Evolutionary conservation across 1,140 invertebrate genomes (phyloP).

Genomic region (Tetramorium alpestre): DNA sequence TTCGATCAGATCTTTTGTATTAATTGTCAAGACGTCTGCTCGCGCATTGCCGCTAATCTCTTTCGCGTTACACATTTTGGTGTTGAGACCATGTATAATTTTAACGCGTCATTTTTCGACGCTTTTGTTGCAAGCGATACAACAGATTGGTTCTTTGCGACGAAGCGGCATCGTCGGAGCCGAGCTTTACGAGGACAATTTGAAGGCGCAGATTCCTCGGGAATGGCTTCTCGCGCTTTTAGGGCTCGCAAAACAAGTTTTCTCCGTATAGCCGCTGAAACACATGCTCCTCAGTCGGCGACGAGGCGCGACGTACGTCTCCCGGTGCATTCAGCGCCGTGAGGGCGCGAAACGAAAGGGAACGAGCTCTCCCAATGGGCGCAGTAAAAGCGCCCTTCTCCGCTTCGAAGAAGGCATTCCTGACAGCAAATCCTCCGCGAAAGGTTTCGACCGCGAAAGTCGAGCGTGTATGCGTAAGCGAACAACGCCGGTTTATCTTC

Average conservation of each 20-base stretch:
- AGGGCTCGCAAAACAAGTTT: conserved; percentile 46
- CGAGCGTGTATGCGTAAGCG: background rate
- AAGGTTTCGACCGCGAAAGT: conserved; percentile 1
- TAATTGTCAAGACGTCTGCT: background rate
- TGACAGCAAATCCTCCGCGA: background rate
- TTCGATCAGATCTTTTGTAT: background rate
- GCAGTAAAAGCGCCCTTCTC: conserved; percentile 31
- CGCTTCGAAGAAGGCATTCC: conserved; percentile 30
- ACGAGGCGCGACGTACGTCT: background rate
- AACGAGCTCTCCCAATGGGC: conserved; percentile 16
- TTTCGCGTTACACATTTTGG: background rate
- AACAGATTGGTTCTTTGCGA: background rate
- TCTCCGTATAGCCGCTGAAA: conserved; percentile 7
- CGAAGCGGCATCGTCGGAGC: background rate
- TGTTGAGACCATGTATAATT: background rate
- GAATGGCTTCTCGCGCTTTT: conserved; percentile 15
- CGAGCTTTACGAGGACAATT: background rate
- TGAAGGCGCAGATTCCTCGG: conserved; percentile 2
- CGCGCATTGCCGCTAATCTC: background rate
- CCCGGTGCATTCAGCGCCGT: background rate
- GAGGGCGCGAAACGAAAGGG: conserved; percentile 33
- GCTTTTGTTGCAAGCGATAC: background rate
- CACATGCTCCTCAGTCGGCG: background rate
- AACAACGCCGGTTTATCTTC: conserved; percentile 23
- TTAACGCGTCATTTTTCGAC: background rate